Evolutionary conservation across 2,797 vertebrate species (phyloP).

Genomic region (Artibeus jamaicensis): DNA sequence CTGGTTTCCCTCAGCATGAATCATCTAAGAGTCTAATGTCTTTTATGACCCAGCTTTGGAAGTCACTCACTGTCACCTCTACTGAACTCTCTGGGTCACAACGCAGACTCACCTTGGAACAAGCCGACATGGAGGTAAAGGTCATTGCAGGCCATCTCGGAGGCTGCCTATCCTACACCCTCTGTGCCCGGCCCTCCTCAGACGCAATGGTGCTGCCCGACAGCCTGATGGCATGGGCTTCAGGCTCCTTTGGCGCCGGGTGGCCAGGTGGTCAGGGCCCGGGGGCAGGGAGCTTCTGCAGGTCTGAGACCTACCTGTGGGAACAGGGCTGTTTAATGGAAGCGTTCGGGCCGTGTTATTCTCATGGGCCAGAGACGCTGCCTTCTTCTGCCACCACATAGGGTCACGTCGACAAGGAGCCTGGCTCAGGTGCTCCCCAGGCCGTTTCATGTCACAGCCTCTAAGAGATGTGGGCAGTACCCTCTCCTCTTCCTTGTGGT

Average conservation of each 20-base stretch:
- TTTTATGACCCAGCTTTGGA: neutral
- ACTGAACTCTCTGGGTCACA: neutral
- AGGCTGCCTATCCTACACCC: neutral
- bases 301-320: neutral
- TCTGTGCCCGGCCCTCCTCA: neutral
- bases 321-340: neutral
- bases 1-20: neutral
- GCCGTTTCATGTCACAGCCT: neutral
- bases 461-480: neutral
- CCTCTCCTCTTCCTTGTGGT: neutral
- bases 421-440: neutral
- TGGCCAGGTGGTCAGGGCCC: neutral
- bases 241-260: neutral
- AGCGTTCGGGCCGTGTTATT: accelerated
- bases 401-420: neutral
- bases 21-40: neutral
- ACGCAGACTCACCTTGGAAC: neutral
- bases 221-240: too few species aligned
- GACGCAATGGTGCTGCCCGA: neutral
- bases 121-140: neutral
- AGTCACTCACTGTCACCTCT: neutral
- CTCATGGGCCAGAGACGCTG: neutral
- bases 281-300: neutral
- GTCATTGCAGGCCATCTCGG: accelerated
- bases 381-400: neutral